Base-by-base conservation (phyloP, 1,140 invertebrate species). In the Ridgeia piscesae region DNA sequence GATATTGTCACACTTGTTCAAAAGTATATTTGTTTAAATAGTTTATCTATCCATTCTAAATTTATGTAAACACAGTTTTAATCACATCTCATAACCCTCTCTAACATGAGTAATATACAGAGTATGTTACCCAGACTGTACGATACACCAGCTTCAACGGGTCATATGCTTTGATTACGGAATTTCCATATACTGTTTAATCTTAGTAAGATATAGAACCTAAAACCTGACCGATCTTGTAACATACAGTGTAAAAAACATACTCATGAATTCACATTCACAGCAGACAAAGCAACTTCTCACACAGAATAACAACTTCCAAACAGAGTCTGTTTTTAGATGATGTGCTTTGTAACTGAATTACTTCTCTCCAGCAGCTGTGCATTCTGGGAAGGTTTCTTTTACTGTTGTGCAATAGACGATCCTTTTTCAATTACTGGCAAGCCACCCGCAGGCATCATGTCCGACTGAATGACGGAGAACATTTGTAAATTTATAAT, bases 401-500 rank as follows among this genome's bases (percentile, higher is more conserved):
- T 77, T 77, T 77, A 21, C 58, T 21, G 58, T 77, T 77, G 4
- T 77, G 58, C 58, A 77, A 21, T 77, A 77, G 27, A 77, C 58
- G 11, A 77, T 77, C 58, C 17, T 77, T 77, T 77, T 77, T 77
- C 58, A 77, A 77, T 77, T 77, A 77, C 58, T 77, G 58, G 58
- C 58, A 77, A 77, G 27, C 58, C 58, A 42, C 42, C 58, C 27
- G 58, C 58, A 77, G 58, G 58, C 17, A 21, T 21, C 58, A 21
- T 77, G 58, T 77, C 58, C 58, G 27, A 77, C 58, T 77, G 58
- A 77, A 77, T 77, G 58, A 77, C 27, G 14, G 58, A 77, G 58
- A 77, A 31, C 58, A 77, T 77, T 77, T 77, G 58, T 77, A 77
- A 77, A 77, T 77, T 77, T 77, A 77, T 77, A 77, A 77, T 77